Percentiles rank a stretch among this genome's conserved stretches.
Evolutionary conservation across 2,888 invertebrate species (phyloP).

Genomic region (Drymonia ruficornis): DNA sequence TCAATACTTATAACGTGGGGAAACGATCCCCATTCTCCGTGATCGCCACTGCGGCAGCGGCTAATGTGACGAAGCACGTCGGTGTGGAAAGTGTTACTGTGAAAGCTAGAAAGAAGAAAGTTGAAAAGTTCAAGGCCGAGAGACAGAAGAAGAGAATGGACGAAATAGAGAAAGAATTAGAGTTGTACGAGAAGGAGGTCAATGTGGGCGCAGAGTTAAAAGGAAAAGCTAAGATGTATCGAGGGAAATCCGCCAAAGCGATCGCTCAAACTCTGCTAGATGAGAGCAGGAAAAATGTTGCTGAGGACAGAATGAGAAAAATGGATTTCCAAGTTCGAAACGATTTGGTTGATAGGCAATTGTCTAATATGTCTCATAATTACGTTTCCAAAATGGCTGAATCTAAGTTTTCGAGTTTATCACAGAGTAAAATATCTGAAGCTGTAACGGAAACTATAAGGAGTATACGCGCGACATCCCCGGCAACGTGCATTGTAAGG

Average conservation of each 20-base stretch:
- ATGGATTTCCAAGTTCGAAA: conserved; percentile 57
- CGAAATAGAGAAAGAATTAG: conserved; percentile 68
- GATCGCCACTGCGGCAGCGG: conserved; percentile 86
- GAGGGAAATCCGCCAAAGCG: conserved; percentile 90
- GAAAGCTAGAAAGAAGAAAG: conserved; percentile 77
- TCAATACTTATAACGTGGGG: conserved; percentile 84
- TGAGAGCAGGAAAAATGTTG: conserved; percentile 84
- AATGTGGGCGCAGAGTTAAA: conserved; percentile 80
- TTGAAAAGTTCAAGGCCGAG: conserved; percentile 65
- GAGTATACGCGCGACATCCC: conserved; percentile 59
- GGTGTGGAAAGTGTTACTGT: conserved; percentile 79
- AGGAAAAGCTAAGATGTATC: conserved; percentile 84
- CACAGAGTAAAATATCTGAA: conserved; percentile 51
- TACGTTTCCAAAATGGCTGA: conserved; percentile 48
- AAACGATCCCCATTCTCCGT: conserved; percentile 87
- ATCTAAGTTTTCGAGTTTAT: conserved; percentile 43
- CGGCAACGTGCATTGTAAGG: conserved; percentile 64
- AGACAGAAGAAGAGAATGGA: conserved; percentile 77
- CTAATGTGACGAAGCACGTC: conserved; percentile 87
- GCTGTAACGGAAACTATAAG: conserved; percentile 58
- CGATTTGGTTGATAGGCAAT: conserved; percentile 48
- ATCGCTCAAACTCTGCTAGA: conserved; percentile 88
- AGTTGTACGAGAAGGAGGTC: conserved; percentile 70
- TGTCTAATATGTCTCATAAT: conserved; percentile 48
- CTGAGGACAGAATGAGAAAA: conserved; percentile 60